Percentiles rank a stretch among this genome's conserved stretches.
Evolutionary conservation across 2,113 vertebrate genomes (phyloP).

Genomic region (Cygnus buccinator): DNA sequence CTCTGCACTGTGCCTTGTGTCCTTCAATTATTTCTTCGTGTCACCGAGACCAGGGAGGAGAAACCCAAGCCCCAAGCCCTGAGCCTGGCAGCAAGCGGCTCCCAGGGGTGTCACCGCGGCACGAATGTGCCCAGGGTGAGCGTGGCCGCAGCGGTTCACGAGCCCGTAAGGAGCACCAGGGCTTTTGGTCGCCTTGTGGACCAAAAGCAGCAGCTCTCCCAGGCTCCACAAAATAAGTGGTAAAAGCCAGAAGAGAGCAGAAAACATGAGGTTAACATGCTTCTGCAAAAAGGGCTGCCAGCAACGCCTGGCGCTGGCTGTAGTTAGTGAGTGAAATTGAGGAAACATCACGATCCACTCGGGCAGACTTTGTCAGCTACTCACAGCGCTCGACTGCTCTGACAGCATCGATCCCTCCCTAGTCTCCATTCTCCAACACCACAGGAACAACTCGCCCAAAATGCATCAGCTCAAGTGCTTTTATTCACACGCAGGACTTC

Average conservation of each 20-base stretch:
- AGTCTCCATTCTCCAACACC: background rate
- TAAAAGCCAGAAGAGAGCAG: background rate
- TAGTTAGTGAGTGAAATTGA: background rate
- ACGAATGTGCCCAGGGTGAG: background rate
- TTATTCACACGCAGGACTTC: background rate
- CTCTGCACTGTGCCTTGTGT: background rate
- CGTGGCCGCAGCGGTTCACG: background rate
- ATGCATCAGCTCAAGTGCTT: fast-evolving
- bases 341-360: background rate
- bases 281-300: background rate
- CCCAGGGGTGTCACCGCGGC: fast-evolving
- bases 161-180: background rate
- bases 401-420: background rate
- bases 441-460: background rate
- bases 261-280: background rate
- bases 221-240: background rate
- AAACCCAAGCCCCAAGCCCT: background rate
- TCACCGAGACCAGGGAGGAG: background rate
- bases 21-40: background rate
- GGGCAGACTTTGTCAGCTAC: background rate
- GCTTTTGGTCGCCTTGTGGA: background rate
- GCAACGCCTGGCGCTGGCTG: fast-evolving
- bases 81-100: background rate
- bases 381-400: background rate
- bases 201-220: background rate